phyloP scores from a whole-genome alignment of 2,888 invertebrate species.

The Geophilus truncorum region DNA sequence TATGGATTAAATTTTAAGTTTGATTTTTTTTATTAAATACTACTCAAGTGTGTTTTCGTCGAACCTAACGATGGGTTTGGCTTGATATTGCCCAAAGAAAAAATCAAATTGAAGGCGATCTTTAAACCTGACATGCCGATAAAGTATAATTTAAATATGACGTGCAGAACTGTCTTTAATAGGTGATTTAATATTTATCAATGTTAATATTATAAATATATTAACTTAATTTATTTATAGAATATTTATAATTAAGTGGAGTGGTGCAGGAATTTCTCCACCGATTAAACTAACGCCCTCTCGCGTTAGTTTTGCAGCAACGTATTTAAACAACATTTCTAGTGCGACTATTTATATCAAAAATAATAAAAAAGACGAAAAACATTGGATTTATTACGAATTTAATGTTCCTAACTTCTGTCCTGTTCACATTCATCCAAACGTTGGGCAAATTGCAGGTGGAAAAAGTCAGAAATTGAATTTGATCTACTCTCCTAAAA shows the following conservation, averaged over 20 bases:
- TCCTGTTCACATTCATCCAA: neutral
- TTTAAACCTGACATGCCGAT: neutral
- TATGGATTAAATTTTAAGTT: neutral
- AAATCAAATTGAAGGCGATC: neutral
- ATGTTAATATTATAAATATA: neutral
- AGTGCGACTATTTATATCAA: neutral
- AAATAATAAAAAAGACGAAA: neutral
- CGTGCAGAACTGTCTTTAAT: neutral
- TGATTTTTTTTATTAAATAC: neutral
- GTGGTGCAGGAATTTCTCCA: neutral
- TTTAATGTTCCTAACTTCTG: neutral
- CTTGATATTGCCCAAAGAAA: neutral
- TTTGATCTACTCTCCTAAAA: neutral
- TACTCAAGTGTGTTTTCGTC: neutral
- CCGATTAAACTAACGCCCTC: neutral
- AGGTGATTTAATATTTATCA: neutral
- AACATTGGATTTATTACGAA: neutral
- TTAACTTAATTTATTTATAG: neutral
- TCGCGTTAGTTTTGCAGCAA: neutral
- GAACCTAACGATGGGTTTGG: constrained; percentile 19
- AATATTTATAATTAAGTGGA: neutral
- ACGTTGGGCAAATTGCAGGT: neutral
- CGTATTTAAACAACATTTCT: neutral
- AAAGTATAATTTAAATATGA: neutral
- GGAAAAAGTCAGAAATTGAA: neutral